phyloP scores from a whole-genome alignment of 2,113 vertebrate genomes.

The Neotoma lepida region DNA sequence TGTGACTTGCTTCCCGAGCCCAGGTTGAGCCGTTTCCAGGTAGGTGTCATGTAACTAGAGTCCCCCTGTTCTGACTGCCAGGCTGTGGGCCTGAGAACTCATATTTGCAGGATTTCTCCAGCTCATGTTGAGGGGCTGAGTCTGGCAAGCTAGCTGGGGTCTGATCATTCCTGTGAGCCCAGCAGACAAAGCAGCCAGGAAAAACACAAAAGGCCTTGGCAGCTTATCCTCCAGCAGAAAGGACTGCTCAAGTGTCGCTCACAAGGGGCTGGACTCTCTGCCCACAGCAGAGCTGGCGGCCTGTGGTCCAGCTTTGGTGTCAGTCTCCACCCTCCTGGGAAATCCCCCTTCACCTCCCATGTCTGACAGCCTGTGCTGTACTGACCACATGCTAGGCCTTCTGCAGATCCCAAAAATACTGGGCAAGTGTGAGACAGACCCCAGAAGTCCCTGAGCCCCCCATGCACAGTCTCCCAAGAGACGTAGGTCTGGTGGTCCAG shows the following conservation, averaged over 20 bases:
- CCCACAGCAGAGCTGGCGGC: not conserved
- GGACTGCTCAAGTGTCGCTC: rapidly evolving
- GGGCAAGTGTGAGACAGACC: not conserved
- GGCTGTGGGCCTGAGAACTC: not conserved
- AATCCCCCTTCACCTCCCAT: no score
- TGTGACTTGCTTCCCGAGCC: not conserved
- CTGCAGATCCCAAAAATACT: not conserved
- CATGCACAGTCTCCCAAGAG: not conserved
- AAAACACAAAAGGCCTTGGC: not conserved
- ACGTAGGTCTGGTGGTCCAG: not conserved
- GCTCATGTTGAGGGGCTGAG: not conserved
- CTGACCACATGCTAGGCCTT: not conserved
- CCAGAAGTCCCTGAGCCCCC: not conserved
- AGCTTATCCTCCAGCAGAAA: not conserved
- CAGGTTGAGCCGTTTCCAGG: not conserved
- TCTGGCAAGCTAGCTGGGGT: not conserved
- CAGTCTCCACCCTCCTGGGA: not conserved
- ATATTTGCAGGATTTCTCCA: not conserved
- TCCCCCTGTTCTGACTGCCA: not conserved
- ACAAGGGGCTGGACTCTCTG: not conserved
- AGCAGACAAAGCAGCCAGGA: not conserved
- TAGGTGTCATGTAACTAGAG: no score
- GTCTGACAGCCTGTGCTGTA: rapidly evolving
- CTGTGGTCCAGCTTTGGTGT: rapidly evolving
- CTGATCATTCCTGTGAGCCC: not conserved